phyloP scores from a whole-genome alignment of 2,888 invertebrate genomes.

The Polymixis lichenea region DNA sequence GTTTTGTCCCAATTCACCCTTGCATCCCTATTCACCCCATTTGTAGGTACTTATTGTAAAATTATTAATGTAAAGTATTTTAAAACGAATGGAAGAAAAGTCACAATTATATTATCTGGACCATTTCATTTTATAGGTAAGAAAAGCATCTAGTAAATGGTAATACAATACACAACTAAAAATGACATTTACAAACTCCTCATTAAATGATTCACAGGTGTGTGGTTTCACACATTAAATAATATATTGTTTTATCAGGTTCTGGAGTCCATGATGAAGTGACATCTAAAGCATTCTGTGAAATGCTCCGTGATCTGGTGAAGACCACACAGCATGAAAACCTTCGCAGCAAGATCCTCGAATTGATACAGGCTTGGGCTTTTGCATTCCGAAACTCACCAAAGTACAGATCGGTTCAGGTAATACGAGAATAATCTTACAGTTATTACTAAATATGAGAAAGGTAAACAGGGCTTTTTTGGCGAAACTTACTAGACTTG shows the following conservation, averaged over 20 bases:
- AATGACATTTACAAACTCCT: background rate
- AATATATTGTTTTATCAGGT: conserved; percentile 79
- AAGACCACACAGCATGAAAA: conserved; percentile 96
- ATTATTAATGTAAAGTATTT: background rate
- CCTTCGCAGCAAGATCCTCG: conserved; percentile 96
- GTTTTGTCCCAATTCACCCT: too few relatives aligned
- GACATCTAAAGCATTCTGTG: conserved; percentile 97
- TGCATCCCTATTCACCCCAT: too few relatives aligned
- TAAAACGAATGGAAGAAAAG: background rate
- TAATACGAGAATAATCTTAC: conserved; percentile 72
- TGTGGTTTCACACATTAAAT: conserved; percentile 1
- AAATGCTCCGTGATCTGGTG: conserved; percentile 96
- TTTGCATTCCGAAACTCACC: conserved; percentile 98
- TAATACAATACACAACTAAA: background rate
- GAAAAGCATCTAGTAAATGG: background rate
- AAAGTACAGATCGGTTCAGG: conserved; percentile 96
- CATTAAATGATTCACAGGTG: background rate
- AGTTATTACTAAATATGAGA: background rate
- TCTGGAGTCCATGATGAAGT: conserved; percentile 97
- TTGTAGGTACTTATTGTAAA: too few relatives aligned
- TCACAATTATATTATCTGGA: background rate
- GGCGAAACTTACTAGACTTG: background rate
- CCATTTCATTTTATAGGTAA: background rate
- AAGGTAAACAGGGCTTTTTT: background rate
- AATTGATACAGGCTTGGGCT: conserved; percentile 99